phyloP scores from a whole-genome alignment of 2,888 invertebrate species.

The Lycia hirtaria region DNA sequence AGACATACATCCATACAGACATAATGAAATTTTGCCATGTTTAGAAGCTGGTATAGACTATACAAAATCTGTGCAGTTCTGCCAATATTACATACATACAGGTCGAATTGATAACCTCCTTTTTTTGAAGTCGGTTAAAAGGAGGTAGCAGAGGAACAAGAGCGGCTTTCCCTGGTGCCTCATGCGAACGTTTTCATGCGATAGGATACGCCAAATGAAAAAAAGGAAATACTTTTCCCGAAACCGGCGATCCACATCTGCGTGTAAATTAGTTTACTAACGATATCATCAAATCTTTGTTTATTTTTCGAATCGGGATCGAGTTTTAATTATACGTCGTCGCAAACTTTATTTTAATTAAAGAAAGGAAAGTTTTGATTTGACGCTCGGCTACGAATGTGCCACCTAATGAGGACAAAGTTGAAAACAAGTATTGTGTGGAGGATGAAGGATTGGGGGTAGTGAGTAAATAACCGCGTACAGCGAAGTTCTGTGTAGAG shows the following conservation, averaged over 20 bases:
- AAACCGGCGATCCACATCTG: conserved; percentile 30
- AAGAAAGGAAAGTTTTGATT: conserved; percentile 29
- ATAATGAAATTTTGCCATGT: too few relatives aligned
- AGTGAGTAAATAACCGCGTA: conserved; percentile 26
- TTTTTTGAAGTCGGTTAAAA: too few relatives aligned
- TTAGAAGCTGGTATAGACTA: too few relatives aligned
- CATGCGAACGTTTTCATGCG: conserved; percentile 9
- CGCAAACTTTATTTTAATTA: conserved; percentile 33
- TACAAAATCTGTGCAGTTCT: too few relatives aligned
- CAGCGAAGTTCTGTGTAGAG: conserved; percentile 25
- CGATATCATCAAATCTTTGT: conserved; percentile 37
- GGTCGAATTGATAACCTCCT: too few relatives aligned
- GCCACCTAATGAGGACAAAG: conserved; percentile 34
- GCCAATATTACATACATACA: too few relatives aligned
- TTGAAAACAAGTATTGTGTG: conserved; percentile 33
- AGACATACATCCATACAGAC: too few relatives aligned
- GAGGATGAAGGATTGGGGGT: conserved; percentile 15
- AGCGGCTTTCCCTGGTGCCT: too few relatives aligned
- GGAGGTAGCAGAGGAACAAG: too few relatives aligned
- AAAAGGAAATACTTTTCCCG: conserved; percentile 19
- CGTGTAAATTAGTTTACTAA: conserved; percentile 40
- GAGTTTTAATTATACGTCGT: conserved; percentile 32
- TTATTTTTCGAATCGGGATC: conserved; percentile 20
- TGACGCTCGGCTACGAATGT: conserved; percentile 19
- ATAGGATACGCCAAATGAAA: conserved; percentile 13